phyloP scores from a whole-genome alignment of 2,113 vertebrate species.

The Scortum barcoo region DNA sequence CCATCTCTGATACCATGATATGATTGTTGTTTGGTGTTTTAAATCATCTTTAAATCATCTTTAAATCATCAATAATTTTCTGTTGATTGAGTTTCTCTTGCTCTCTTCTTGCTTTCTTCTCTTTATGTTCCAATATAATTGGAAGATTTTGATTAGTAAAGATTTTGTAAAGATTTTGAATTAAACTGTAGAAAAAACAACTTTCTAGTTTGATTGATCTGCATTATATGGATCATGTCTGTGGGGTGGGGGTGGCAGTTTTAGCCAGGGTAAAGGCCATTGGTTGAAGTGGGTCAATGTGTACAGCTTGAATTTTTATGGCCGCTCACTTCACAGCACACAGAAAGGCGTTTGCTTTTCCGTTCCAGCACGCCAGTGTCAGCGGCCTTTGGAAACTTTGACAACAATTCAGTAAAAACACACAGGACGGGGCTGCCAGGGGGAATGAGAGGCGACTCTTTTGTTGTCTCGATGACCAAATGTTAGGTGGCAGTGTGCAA shows the following conservation, averaged over 20 bases:
- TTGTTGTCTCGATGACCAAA: not conserved
- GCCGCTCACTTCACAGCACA: slow-evolving; percentile 47
- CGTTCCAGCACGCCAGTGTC: slow-evolving; percentile 58
- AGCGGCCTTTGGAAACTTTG: slow-evolving; percentile 45
- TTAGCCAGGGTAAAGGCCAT: not conserved
- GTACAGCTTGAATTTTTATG: slow-evolving; percentile 56
- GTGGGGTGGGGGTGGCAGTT: slow-evolving; percentile 2
- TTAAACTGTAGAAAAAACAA: not conserved
- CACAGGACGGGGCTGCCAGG: not conserved
- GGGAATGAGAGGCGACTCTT: not conserved
- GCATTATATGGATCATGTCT: not conserved
- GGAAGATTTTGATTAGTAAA: not conserved
- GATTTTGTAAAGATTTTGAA: not conserved
- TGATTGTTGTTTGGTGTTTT: not conserved
- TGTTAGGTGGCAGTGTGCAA: too few relatives aligned
- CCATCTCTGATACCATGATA: not conserved
- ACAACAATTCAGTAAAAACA: slow-evolving; percentile 46
- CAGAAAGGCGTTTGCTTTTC: slow-evolving; percentile 59
- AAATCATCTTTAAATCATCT: too few relatives aligned
- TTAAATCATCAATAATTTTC: too few relatives aligned
- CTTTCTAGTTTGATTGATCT: not conserved
- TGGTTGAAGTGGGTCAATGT: slow-evolving; percentile 56
- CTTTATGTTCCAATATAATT: not conserved
- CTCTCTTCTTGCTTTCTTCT: not conserved
- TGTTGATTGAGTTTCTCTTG: not conserved